These are phyloP conservation scores for Smutsia temminckii DNA, from an alignment of 2,797 vertebrate genomes.

Conservation along the genomic window DNA sequence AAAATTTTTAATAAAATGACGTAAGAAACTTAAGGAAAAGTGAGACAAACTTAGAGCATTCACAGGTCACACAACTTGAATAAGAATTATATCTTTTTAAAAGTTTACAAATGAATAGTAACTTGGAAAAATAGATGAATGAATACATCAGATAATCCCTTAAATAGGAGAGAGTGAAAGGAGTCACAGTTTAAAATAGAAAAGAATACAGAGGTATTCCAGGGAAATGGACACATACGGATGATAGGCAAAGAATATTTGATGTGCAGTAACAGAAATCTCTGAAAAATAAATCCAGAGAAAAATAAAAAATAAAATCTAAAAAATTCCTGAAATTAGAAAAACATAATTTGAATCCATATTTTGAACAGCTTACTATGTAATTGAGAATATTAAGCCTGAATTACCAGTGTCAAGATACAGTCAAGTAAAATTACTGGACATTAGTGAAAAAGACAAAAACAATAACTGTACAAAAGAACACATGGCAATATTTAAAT, in stretches of 20 bases:
- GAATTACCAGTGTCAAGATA: neutral
- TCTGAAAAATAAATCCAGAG: neutral
- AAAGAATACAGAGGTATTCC: neutral
- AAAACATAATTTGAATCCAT: neutral
- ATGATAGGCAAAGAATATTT: neutral
- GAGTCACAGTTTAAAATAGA: neutral
- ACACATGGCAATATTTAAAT: neutral
- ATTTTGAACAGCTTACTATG: neutral
- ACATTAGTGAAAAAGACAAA: neutral
- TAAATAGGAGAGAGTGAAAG: neutral
- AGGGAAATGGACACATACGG: neutral
- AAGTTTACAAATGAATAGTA: neutral
- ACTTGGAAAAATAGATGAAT: neutral
- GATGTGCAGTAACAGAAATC: neutral
- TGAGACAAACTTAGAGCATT: neutral
- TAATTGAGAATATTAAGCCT: neutral
- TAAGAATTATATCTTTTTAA: neutral
- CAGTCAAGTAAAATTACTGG: neutral
- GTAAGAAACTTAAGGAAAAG: neutral
- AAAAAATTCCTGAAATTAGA: neutral
- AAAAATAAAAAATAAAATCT: neutral
- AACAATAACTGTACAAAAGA: neutral
- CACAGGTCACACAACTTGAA: neutral
- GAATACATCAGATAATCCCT: neutral
- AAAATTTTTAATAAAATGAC: neutral